phyloP scores from a whole-genome alignment of 2,113 vertebrate genomes.

The Prunella fulvescens region DNA sequence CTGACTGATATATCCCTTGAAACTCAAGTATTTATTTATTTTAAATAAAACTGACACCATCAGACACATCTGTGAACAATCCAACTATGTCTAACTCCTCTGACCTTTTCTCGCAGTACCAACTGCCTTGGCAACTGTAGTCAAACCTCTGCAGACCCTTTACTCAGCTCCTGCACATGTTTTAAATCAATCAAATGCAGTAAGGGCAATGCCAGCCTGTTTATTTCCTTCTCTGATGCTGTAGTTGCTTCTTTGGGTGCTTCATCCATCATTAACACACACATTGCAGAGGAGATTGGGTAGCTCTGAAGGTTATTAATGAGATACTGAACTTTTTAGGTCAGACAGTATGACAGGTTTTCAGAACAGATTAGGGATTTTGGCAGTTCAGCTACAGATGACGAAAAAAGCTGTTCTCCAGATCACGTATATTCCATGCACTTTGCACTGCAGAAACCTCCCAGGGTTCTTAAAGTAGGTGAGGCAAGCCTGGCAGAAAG shows the following conservation, averaged over 20 bases:
- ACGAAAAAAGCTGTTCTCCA: not conserved
- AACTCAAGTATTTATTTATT: not conserved
- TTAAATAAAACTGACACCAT: conserved; percentile 21
- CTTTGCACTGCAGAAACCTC: not conserved
- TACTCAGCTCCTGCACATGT: conserved; percentile 1
- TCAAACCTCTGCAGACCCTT: conserved; percentile 37
- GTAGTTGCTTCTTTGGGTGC: not conserved
- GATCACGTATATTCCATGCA: not conserved
- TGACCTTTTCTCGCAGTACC: conserved; percentile 46
- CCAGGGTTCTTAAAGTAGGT: not conserved
- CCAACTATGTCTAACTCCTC: not conserved
- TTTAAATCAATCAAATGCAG: conserved; percentile 60
- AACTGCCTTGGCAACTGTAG: not conserved
- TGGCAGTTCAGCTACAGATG: not conserved
- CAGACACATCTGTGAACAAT: not conserved
- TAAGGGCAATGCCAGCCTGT: conserved; percentile 31
- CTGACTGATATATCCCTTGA: not conserved
- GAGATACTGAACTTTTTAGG: not conserved
- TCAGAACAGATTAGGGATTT: not conserved
- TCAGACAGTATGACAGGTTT: not conserved
- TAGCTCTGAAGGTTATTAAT: conserved; percentile 3
- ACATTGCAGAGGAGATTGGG: not conserved
- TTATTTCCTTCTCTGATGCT: conserved; percentile 19
- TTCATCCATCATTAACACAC: conserved; percentile 39
- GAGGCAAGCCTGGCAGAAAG: not conserved